These are phyloP conservation scores for Lycocorax pyrrhopterus DNA, from an alignment of 2,113 vertebrate species.

Conservation along the genomic window DNA sequence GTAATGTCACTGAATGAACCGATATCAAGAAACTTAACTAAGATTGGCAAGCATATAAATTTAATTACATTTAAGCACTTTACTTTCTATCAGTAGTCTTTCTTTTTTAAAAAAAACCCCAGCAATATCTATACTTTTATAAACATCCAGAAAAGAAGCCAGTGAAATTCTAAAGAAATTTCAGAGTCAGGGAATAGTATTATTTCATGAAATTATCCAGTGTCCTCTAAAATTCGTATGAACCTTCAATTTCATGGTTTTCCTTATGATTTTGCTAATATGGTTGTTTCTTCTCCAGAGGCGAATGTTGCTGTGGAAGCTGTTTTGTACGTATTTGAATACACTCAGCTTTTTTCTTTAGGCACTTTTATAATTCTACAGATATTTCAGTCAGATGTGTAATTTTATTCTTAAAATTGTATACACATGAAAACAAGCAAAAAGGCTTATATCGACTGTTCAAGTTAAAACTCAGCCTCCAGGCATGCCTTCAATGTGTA, in stretches of 20 bases:
- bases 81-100: not conserved
- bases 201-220: not conserved
- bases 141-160: not conserved
- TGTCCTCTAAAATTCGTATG: not conserved
- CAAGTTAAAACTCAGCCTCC: not conserved
- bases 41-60: not conserved
- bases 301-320: not conserved
- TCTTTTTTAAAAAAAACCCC: not conserved
- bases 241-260: not conserved
- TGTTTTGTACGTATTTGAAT: not conserved
- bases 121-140: not conserved
- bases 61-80: not conserved
- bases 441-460: rapidly evolving
- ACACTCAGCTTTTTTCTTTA: not conserved
- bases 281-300: not conserved
- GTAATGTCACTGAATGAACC: not conserved
- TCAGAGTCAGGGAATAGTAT: not conserved
- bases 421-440: not conserved
- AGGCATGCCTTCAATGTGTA: not conserved
- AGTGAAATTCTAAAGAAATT: not conserved
- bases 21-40: not conserved
- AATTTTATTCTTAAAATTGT: not conserved
- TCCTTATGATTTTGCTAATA: not conserved
- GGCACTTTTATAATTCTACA: not conserved
- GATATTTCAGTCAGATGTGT: not conserved